Conservation (phyloP, 2,113 vertebrate genomes). For the Rhinichthys klamathensis region DNA sequence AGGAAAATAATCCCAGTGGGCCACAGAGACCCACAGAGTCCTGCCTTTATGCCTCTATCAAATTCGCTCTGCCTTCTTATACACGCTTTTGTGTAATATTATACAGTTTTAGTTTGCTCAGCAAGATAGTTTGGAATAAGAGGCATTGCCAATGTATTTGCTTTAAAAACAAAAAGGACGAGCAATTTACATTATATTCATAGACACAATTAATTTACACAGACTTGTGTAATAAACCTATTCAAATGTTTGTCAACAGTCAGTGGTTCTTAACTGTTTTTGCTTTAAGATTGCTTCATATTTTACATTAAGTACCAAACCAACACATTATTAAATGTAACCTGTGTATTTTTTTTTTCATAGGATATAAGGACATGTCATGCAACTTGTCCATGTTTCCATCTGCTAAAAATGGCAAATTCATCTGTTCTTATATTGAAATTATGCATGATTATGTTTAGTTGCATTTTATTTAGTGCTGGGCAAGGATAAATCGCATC, state of each 20-base stretch:
- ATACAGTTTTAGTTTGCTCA: background rate
- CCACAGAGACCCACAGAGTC: no score
- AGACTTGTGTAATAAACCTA: no score
- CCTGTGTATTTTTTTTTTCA: background rate
- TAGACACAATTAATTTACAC: no score
- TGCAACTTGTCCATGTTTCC: background rate
- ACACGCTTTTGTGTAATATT: background rate
- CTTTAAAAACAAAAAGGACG: background rate
- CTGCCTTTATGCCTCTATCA: slow-evolving; percentile 42
- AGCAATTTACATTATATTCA: no score
- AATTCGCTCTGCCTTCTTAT: background rate
- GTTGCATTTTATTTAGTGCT: background rate
- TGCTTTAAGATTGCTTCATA: background rate
- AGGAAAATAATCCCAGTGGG: slow-evolving; percentile 8
- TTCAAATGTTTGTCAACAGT: no score
- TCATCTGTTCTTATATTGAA: background rate
- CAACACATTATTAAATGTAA: background rate
- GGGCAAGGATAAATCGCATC: no score
- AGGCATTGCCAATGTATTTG: background rate
- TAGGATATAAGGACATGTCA: background rate
- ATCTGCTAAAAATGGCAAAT: no score
- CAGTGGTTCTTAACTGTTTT: background rate
- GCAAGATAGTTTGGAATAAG: background rate
- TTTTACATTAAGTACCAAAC: background rate
- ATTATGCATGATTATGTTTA: background rate